Conservation (phyloP, 1,140 invertebrate species). For the Dufourea novaeangliae region DNA sequence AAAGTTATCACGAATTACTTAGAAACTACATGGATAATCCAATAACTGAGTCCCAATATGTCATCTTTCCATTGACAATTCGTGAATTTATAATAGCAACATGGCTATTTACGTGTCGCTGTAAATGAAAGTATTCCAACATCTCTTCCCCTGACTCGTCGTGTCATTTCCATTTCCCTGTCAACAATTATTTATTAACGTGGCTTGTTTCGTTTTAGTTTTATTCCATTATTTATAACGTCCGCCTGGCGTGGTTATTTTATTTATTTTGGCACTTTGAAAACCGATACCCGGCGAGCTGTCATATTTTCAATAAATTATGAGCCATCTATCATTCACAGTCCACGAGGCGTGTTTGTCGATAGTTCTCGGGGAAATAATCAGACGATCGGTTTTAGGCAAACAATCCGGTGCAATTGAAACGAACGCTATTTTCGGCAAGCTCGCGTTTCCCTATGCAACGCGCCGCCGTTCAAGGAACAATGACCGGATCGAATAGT, state of each 20-base stretch:
- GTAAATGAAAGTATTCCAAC: neutral
- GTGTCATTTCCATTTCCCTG: neutral
- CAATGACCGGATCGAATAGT: conserved; percentile 37
- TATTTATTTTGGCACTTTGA: conserved; percentile 17
- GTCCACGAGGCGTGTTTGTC: conserved; percentile 5
- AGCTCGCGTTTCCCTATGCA: neutral
- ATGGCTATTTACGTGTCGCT: neutral
- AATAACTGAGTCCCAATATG: neutral
- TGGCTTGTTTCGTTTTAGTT: conserved; percentile 8
- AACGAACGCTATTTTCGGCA: no score
- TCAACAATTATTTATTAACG: conserved; percentile 27
- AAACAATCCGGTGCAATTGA: neutral
- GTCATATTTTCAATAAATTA: conserved; percentile 36
- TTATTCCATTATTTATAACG: conserved; percentile 29
- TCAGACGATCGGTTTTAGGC: neutral
- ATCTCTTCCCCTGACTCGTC: conserved; percentile 13
- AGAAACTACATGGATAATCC: conserved; percentile 8
- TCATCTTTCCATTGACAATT: neutral
- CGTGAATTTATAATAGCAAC: neutral
- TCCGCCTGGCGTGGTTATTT: conserved; percentile 10
- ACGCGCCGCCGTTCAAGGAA: conserved; percentile 1
- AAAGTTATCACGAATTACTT: conserved; percentile 3
- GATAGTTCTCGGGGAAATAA: neutral
- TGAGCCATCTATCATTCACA: conserved; percentile 29
- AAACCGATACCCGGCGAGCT: conserved; percentile 29